Evolutionary conservation across 2,888 invertebrate species (phyloP).

Genomic region (Ochropacha duplaris): DNA sequence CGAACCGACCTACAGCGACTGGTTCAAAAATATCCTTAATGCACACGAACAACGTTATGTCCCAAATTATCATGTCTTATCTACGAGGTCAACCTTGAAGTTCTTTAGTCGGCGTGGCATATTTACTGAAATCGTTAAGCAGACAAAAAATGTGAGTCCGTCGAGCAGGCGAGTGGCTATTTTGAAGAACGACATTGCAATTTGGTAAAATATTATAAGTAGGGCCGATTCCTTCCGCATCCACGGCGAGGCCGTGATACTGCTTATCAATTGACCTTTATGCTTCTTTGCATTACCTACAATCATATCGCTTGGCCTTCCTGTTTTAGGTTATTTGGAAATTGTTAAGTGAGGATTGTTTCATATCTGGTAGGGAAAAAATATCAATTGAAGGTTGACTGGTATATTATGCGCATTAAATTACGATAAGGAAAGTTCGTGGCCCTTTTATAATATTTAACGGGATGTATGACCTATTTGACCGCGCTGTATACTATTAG

Average conservation of each 20-base stretch:
- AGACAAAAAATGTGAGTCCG: slow-evolving; percentile 49
- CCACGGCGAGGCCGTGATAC: slow-evolving; percentile 62
- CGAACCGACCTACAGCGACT: slow-evolving; percentile 11
- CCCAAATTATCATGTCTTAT: slow-evolving; percentile 76
- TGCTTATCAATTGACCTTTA: slow-evolving; percentile 68
- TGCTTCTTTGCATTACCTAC: slow-evolving; percentile 54
- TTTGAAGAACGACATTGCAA: slow-evolving; percentile 38
- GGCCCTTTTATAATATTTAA: slow-evolving; percentile 1
- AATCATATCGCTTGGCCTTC: slow-evolving; percentile 57
- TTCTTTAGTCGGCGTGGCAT: slow-evolving; percentile 63
- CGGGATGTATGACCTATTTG: not conserved
- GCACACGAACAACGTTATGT: slow-evolving; percentile 51
- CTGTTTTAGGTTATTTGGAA: slow-evolving; percentile 33
- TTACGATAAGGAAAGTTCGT: slow-evolving; percentile 7
- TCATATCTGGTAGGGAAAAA: not conserved
- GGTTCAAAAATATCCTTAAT: slow-evolving; percentile 50
- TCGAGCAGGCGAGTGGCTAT: slow-evolving; percentile 18
- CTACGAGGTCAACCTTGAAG: slow-evolving; percentile 78
- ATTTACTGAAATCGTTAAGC: slow-evolving; percentile 60
- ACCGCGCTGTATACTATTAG: not conserved
- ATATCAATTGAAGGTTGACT: slow-evolving; percentile 4
- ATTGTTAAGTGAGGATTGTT: slow-evolving; percentile 9
- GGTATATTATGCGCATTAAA: not conserved
- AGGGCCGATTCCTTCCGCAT: slow-evolving; percentile 67
- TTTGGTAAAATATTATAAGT: slow-evolving; percentile 58